Base-by-base conservation (phyloP, 2,888 invertebrate species). In the Microdon myrmicae region DNA sequence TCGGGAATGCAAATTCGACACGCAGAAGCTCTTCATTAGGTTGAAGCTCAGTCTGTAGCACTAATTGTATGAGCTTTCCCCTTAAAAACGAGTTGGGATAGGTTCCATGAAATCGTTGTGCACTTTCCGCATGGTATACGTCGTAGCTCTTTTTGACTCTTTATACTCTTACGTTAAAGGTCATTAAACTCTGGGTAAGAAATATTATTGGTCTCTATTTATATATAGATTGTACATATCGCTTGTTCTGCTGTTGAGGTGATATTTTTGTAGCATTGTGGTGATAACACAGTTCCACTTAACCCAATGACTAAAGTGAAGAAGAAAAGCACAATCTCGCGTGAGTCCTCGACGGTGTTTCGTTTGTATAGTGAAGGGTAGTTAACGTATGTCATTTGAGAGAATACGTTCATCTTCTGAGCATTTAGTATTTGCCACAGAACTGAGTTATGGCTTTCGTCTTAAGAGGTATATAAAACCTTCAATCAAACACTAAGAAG, bases 111-210 rank as follows among this genome's bases (percentile, higher is more conserved):
- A 51, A 56, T 39, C 56, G 41, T 28, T 25, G 28, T 39, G 34
- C 47, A 47, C 23, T 6, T 13, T 31, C 34, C 8, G 6, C 16
- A 25, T 14, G 28, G 20, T 25, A 32, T 38, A 32, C 28, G 20
- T 10, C 20, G 37, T 37, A 20, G 17, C 37, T 14, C 53, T 34
- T 77, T 76, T 77, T 76, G 77, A 75, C 75, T 75, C 43, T 19
- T 25, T 43, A 48, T 31, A 55, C 75, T 74, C 74, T 77, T 74
- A 72, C 74, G 77, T 75, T 75, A 76, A 76, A 77, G 78, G 75
- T 75, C 76, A 77, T 76, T 77, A 77, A 78, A 77, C 76, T 75
- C 72, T 72, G 55, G n/a, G n/a, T n/a, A n/a, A n/a, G n/a, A n/a
- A n/a, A n/a, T n/a, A n/a, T n/a, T n/a, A n/a, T n/a, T n/a, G n/a